Percentiles rank a stretch among this genome's conserved stretches.
Evolutionary conservation across 1,140 invertebrate species (phyloP).

Genomic region (Drosophila takahashii): DNA sequence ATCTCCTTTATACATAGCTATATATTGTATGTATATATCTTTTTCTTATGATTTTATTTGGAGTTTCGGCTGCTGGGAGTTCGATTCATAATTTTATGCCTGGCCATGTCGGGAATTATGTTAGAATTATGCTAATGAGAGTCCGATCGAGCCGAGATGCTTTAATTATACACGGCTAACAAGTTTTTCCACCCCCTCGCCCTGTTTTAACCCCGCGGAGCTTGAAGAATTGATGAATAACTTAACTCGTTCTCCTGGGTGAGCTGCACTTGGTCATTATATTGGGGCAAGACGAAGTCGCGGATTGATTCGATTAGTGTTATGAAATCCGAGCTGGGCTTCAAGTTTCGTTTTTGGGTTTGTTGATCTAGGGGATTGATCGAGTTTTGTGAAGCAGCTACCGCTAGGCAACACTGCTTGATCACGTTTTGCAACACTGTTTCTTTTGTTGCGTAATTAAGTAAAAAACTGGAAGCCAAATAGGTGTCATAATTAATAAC

Average conservation of each 20-base stretch:
- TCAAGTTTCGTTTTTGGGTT: background rate
- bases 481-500: no score
- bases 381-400: background rate
- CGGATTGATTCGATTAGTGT: slow-evolving; percentile 40
- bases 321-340: slow-evolving; percentile 40
- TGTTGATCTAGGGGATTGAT: background rate
- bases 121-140: slow-evolving; percentile 79
- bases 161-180: slow-evolving; percentile 68
- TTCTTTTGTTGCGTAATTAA: no score
- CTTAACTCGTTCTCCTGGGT: slow-evolving; percentile 37
- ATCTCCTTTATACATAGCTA: slow-evolving; percentile 1
- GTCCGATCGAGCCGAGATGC: slow-evolving; percentile 57
- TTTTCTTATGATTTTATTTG: slow-evolving; percentile 41
- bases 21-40: slow-evolving; percentile 5
- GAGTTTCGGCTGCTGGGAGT: slow-evolving; percentile 46
- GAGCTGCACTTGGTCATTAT: slow-evolving; percentile 34
- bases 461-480: no score
- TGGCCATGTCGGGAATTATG: slow-evolving; percentile 73
- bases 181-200: slow-evolving; percentile 40
- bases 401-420: background rate
- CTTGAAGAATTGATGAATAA: slow-evolving; percentile 50
- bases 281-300: slow-evolving; percentile 7
- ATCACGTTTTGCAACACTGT: background rate
- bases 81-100: slow-evolving; percentile 77
- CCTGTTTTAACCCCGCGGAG: slow-evolving; percentile 8